Base-by-base conservation (phyloP, 2,797 vertebrate genomes). In the Acipenser oxyrinchus region DNA sequence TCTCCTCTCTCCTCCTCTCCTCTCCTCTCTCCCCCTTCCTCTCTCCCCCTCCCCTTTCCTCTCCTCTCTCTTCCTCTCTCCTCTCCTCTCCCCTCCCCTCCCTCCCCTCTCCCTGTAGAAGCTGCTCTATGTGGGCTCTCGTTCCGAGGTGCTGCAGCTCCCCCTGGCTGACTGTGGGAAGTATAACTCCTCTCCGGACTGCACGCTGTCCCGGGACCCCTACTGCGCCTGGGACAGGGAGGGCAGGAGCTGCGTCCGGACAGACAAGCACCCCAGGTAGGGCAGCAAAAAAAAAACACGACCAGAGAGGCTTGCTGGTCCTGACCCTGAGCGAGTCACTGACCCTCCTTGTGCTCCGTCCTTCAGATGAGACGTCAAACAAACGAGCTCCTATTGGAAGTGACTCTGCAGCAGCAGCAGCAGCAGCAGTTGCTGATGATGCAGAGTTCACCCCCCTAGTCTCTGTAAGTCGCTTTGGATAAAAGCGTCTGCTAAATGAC, bases 171-270 rank as follows among this genome's bases (percentile, higher is more conserved):
- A 92, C 82, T 92, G 90, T 82, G 89, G 87, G 77, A 89, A 88
- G 75, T 92, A 91, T 83, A 84, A 88, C 77, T 90, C 89, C 67
- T 89, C 86, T 76, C 87, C 85, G 76, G 90, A 92, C 82, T 92
- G 90, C 73, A 83, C 89, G 66, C 84, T 92, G 50, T 86, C 90
- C 70, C 79, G 88, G 72, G 90, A 92, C 71, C 90, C 90, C 67
- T 90, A 92, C 84, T 92, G 90, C 37, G 90, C 87, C 37, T 92
- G 90, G 90, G 89, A 90, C 85, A 90, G 82, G 6, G 88, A 89
- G 81, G 88, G 88, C 18, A 83, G 87, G 2, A 84, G 86, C 66
- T 92, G 90, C 11, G 87, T 91, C 71, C 88, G 89, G 74, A 87
- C 88, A 60, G 90, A 90, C 85, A 88, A 87, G 74, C 88, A 90